These are phyloP conservation scores for Liasis olivaceus DNA, from an alignment of 2,797 vertebrate genomes.

Conservation along the genomic window DNA sequence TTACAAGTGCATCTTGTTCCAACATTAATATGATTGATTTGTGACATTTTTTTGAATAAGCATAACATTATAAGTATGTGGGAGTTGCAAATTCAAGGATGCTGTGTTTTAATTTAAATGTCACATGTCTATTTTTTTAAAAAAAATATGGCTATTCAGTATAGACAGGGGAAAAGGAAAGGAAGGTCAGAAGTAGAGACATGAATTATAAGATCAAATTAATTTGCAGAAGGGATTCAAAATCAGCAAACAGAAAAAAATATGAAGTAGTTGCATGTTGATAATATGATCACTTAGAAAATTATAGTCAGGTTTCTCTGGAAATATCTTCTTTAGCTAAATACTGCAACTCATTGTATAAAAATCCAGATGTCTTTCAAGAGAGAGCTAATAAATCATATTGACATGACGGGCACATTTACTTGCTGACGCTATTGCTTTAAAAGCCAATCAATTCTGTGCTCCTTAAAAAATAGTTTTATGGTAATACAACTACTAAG, in stretches of 20 bases:
- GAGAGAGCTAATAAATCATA: background rate
- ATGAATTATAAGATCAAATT: background rate
- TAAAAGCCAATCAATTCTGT: too few relatives aligned
- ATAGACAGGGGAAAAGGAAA: background rate
- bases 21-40: background rate
- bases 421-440: background rate
- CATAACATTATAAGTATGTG: background rate
- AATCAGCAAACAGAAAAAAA: background rate
- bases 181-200: background rate
- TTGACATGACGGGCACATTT: background rate
- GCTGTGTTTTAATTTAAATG: background rate
- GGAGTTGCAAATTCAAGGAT: background rate
- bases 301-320: slow-evolving; percentile 1
- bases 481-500: background rate
- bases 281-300: background rate
- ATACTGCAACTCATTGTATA: background rate
- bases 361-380: background rate
- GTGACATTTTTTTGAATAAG: background rate
- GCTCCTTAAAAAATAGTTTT: background rate
- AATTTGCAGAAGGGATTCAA: background rate
- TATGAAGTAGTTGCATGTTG: background rate
- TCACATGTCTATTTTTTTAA: background rate
- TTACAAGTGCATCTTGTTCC: background rate
- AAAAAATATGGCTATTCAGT: background rate
- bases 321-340: background rate